A percentile compares a stretch with the other conserved stretches of the same genome.
These are phyloP conservation scores for Calephelis nemesis DNA, from an alignment of 1,140 invertebrate species.

Conservation along the genomic window DNA sequence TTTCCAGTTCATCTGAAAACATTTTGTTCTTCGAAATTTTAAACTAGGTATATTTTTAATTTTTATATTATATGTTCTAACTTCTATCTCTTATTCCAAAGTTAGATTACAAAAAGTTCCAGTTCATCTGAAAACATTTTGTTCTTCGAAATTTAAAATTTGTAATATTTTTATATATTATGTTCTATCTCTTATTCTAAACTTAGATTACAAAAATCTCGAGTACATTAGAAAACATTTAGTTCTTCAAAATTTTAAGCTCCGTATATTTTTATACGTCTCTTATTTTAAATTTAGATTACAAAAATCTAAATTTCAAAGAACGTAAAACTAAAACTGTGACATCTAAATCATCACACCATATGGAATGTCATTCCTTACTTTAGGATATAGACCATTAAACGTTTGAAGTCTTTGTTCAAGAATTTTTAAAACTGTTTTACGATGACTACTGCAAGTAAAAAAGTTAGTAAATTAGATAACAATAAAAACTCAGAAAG, in stretches of 20 bases:
- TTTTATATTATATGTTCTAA: too few species aligned
- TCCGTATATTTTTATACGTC: too few species aligned
- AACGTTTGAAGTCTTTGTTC: constrained; percentile 73
- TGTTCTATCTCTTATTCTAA: too few species aligned
- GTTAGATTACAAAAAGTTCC: constrained; percentile 35
- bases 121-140: too few species aligned
- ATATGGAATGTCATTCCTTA: constrained; percentile 64
- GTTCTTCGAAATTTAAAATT: too few species aligned
- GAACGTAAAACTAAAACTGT: constrained; percentile 65
- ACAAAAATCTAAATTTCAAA: constrained; percentile 43
- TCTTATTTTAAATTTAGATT: constrained; percentile 15
- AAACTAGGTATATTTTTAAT: too few species aligned
- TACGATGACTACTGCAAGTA: constrained; percentile 66
- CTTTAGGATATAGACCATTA: constrained; percentile 40
- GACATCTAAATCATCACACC: constrained; percentile 56
- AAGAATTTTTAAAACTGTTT: constrained; percentile 54
- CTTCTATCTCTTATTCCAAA: background rate
- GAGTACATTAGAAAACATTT: too few species aligned
- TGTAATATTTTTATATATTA: too few species aligned
- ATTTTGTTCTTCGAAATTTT: too few species aligned
- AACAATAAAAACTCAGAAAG: background rate
- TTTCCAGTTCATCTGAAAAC: constrained; percentile 13
- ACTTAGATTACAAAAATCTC: too few species aligned
- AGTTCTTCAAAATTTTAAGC: too few species aligned
- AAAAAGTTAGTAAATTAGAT: constrained; percentile 50